These are phyloP conservation scores for Lasioglossum villosulum DNA, from an alignment of 2,888 invertebrate genomes.

Conservation along the genomic window DNA sequence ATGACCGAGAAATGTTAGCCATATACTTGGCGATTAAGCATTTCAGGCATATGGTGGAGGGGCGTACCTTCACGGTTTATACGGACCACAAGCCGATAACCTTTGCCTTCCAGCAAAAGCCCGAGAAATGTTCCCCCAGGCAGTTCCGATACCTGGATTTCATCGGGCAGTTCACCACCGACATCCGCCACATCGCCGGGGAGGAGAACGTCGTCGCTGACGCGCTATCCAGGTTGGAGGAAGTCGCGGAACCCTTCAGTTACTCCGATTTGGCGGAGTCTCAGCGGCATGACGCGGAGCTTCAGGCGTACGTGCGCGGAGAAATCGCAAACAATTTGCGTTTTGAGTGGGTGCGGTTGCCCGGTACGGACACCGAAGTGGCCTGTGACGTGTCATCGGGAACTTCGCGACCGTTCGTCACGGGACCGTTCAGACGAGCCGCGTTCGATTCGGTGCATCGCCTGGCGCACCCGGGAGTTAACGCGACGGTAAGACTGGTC, in stretches of 20 bases:
- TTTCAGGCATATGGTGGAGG: not conserved
- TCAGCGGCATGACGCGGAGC: not conserved
- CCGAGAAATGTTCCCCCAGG: not conserved
- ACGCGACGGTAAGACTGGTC: not conserved
- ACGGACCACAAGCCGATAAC: not conserved
- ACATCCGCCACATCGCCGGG: not conserved
- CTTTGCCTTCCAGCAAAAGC: no score
- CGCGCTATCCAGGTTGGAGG: not conserved
- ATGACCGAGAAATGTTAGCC: no score
- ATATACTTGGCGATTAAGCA: not conserved
- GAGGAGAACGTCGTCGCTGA: not conserved
- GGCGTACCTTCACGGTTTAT: not conserved
- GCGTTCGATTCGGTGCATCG: not conserved
- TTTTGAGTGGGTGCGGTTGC: not conserved
- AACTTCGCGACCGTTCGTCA: not conserved
- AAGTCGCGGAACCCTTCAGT: not conserved
- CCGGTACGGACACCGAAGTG: not conserved
- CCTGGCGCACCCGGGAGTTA: slow-evolving; percentile 10
- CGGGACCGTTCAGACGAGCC: not conserved
- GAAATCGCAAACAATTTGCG: not conserved
- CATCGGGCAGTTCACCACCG: not conserved
- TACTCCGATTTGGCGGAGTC: not conserved
- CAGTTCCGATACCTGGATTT: not conserved
- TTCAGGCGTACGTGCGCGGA: not conserved
- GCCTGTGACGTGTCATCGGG: not conserved